Percentiles rank a stretch among this genome's conserved stretches.
Conservation (phyloP, 2,888 invertebrate genomes). For the Psylliodes chrysocephalus region DNA sequence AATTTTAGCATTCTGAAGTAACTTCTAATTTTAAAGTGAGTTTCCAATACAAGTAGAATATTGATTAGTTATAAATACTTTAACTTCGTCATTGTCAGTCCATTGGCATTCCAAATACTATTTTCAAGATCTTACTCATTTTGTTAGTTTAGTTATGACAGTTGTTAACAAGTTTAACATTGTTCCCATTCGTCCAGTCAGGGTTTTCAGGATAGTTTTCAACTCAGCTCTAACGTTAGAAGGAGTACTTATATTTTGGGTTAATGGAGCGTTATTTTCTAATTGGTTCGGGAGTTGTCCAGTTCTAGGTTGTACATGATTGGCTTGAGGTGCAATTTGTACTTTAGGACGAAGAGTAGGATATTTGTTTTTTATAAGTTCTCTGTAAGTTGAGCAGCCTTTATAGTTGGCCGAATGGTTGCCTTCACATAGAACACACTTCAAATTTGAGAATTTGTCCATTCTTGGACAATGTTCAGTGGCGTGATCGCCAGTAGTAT, state of each 20-base stretch:
- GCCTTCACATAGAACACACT: neutral
- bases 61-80: constrained; percentile 33
- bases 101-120: constrained; percentile 42
- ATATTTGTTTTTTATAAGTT: neutral
- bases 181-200: neutral
- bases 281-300: neutral
- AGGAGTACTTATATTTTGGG: neutral
- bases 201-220: neutral
- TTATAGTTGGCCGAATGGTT: neutral
- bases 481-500: too few species aligned
- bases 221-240: neutral
- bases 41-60: neutral
- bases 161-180: constrained; percentile 7
- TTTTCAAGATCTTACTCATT: constrained; percentile 7
- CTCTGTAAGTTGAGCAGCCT: neutral
- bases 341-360: neutral
- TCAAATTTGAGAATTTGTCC: neutral
- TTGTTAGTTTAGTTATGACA: neutral
- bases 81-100: constrained; percentile 40
- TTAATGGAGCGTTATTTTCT: neutral
- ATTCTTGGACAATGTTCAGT: too few species aligned
- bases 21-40: neutral
- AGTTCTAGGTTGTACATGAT: neutral
- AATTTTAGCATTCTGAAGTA: neutral
- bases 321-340: neutral